These are phyloP conservation scores for Muscicapa comitata DNA, from an alignment of 2,797 vertebrate genomes.

Conservation along the genomic window DNA sequence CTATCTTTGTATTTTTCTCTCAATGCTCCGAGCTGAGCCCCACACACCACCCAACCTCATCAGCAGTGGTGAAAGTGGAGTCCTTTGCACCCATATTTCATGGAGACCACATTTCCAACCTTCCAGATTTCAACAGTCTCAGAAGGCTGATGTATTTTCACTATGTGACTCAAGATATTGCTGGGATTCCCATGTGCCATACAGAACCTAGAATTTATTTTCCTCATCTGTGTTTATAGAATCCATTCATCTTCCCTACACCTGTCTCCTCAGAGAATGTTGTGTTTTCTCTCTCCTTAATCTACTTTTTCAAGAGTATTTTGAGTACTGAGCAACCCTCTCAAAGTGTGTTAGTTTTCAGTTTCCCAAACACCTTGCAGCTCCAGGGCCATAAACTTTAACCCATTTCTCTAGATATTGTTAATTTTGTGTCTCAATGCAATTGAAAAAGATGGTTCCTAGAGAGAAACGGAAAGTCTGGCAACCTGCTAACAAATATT, in stretches of 20 bases:
- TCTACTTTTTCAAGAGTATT: neutral
- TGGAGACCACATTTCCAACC: neutral
- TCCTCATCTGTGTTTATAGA: neutral
- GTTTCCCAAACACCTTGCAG: neutral
- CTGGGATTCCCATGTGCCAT: neutral
- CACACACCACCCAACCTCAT: fast-evolving
- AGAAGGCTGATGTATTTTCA: neutral
- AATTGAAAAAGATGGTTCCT: neutral
- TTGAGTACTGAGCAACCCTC: neutral
- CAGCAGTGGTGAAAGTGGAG: neutral
- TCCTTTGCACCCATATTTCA: neutral
- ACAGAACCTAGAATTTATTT: neutral
- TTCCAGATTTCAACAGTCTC: neutral
- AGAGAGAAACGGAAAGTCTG: neutral
- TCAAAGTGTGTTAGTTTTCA: neutral
- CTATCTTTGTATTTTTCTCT: neutral
- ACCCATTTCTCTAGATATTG: neutral
- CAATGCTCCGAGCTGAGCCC: neutral
- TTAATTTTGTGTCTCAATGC: neutral
- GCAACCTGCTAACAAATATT: neutral
- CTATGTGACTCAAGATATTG: neutral
- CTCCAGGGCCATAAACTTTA: neutral
- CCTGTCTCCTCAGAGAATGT: neutral
- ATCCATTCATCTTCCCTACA: neutral
- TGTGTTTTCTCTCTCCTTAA: neutral